phyloP scores from a whole-genome alignment of 2,113 vertebrate genomes.

The Lepus europaeus region DNA sequence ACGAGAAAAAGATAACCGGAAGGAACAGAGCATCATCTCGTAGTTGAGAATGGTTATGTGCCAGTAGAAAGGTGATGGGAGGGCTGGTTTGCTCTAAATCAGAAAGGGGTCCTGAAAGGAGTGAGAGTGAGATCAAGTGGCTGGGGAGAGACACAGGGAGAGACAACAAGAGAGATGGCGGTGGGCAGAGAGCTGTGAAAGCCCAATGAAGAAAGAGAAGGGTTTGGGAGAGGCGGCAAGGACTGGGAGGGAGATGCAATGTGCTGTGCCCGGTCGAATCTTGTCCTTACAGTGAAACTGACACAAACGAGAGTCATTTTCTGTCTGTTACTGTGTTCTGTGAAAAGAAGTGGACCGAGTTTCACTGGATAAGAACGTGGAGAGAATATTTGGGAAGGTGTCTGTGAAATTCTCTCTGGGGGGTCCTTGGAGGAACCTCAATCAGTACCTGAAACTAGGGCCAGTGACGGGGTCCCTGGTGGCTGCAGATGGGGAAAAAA shows the following conservation, averaged over 20 bases:
- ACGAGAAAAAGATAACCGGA: neutral
- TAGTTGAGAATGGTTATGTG: neutral
- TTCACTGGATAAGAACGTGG: neutral
- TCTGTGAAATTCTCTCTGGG: neutral
- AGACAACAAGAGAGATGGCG: neutral
- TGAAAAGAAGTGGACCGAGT: neutral
- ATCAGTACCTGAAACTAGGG: neutral
- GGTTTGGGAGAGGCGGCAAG: neutral
- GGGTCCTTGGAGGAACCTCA: neutral
- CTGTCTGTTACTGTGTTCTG: neutral
- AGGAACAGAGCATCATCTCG: conserved; percentile 33
- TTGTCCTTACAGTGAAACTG: neutral
- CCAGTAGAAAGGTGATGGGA: neutral
- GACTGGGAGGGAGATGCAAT: neutral
- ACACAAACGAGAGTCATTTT: neutral
- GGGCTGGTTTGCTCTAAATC: neutral
- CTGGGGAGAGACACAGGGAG: neutral
- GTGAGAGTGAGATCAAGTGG: neutral
- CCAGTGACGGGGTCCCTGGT: neutral
- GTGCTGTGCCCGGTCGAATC: neutral
- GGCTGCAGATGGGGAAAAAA: neutral
- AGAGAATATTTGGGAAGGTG: neutral
- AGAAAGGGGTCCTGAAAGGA: neutral
- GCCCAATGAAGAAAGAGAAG: neutral
- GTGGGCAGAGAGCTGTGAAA: neutral